Percentiles rank a stretch among this genome's conserved stretches.
These are phyloP conservation scores for Heterohyrax brucei DNA, from an alignment of 2,797 vertebrate species.

Conservation along the genomic window DNA sequence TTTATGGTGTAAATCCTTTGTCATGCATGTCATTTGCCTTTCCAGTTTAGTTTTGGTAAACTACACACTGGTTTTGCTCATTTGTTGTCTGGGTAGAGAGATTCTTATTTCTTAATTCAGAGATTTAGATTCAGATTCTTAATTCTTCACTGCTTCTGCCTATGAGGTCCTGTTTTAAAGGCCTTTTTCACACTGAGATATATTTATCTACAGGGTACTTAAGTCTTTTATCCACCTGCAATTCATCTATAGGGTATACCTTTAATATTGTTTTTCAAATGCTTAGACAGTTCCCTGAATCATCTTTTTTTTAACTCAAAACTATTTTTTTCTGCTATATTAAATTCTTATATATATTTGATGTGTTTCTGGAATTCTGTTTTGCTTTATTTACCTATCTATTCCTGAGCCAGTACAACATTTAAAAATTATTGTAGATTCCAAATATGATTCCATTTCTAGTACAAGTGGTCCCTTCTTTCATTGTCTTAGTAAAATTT, in stretches of 20 bases:
- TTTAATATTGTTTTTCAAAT: constrained; percentile 18
- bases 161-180: not conserved
- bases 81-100: not conserved
- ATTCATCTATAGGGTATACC: not conserved
- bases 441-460: not conserved
- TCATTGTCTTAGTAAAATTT: not conserved
- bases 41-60: not conserved
- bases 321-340: too few species aligned
- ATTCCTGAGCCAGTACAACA: not conserved
- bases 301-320: not conserved
- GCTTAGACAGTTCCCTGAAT: constrained; percentile 20
- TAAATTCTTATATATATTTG: not conserved
- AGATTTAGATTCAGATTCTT: not conserved
- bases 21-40: not conserved
- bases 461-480: not conserved
- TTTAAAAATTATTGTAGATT: constrained; percentile 14
- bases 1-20: not conserved
- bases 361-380: not conserved
- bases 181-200: not conserved
- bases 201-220: too few species aligned
- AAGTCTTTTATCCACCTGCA: not conserved
- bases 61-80: not conserved
- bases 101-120: too few species aligned
- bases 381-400: not conserved
- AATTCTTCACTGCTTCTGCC: not conserved